These are phyloP conservation scores for Thymelicus sylvestris DNA, from an alignment of 2,888 invertebrate genomes.

Conservation along the genomic window DNA sequence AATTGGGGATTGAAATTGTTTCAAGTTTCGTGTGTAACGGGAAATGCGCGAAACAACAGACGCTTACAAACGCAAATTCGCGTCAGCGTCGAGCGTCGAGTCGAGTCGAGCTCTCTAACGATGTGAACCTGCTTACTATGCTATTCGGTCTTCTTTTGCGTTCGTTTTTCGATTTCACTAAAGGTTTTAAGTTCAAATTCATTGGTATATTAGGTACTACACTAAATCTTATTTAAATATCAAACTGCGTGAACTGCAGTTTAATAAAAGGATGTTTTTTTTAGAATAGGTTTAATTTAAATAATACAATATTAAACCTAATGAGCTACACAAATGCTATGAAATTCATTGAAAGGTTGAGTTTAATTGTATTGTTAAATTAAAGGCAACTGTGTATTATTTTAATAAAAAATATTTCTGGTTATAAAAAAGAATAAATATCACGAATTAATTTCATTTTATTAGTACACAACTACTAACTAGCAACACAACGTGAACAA, in stretches of 20 bases:
- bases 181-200: background rate
- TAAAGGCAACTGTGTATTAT: background rate
- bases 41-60: constrained; percentile 41
- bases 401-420: background rate
- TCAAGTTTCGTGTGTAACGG: constrained; percentile 14
- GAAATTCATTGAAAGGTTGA: too few species aligned
- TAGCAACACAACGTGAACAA: constrained; percentile 1
- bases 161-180: background rate
- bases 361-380: too few species aligned
- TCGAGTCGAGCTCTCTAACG: constrained; percentile 1
- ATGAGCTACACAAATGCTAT: too few species aligned
- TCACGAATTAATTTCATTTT: background rate
- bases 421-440: background rate
- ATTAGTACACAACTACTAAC: constrained; percentile 10
- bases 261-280: too few species aligned
- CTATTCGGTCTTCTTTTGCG: constrained; percentile 6
- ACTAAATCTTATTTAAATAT: too few species aligned
- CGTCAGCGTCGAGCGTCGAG: constrained; percentile 31
- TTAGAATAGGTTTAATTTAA: too few species aligned
- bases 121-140: constrained; percentile 12
- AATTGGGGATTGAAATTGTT: constrained; percentile 23
- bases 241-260: too few species aligned
- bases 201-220: background rate
- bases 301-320: too few species aligned
- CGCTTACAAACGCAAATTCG: constrained; percentile 44